These are phyloP conservation scores for Fundulus diaphanus DNA, from an alignment of 2,797 vertebrate genomes.

Conservation along the genomic window DNA sequence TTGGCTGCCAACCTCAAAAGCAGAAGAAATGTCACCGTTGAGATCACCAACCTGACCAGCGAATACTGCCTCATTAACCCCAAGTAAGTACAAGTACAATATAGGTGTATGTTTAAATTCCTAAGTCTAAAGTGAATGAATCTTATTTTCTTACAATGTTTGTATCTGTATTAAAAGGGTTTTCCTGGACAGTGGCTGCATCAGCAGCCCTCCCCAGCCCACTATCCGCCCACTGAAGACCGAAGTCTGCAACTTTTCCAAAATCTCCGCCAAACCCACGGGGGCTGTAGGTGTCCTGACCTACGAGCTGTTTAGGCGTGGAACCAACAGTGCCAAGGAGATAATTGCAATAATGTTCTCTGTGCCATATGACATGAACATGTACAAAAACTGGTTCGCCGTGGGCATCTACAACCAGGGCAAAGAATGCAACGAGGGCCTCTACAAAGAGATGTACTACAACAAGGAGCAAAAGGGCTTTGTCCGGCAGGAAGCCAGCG, in stretches of 20 bases:
- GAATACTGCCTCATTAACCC: conserved; percentile 65
- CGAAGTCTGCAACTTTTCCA: conserved; percentile 75
- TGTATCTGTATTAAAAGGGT: conserved; percentile 49
- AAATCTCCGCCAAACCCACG: conserved; percentile 7
- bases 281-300: conserved; percentile 73
- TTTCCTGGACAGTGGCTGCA: conserved; percentile 63
- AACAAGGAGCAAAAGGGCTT: conserved; percentile 53
- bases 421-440: conserved; percentile 43
- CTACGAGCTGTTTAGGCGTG: conserved; percentile 58
- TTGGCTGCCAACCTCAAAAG: conserved; percentile 46
- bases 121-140: not conserved
- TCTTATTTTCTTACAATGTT: not conserved
- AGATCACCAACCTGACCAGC: conserved; percentile 69
- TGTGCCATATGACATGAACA: conserved; percentile 61
- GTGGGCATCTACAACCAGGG: conserved; percentile 42
- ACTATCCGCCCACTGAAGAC: conserved; percentile 59
- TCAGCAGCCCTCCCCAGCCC: conserved; percentile 68
- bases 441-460: conserved; percentile 76
- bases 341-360: conserved; percentile 72
- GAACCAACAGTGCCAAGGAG: not conserved
- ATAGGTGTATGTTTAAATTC: accelerated
- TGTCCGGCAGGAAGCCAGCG: conserved; percentile 32
- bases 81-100: conserved; percentile 57
- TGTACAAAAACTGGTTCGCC: conserved; percentile 66
- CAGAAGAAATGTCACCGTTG: conserved; percentile 71